Evolutionary conservation across 23 tunicate species (phyloP).

Genomic region (Styela clava): DNA sequence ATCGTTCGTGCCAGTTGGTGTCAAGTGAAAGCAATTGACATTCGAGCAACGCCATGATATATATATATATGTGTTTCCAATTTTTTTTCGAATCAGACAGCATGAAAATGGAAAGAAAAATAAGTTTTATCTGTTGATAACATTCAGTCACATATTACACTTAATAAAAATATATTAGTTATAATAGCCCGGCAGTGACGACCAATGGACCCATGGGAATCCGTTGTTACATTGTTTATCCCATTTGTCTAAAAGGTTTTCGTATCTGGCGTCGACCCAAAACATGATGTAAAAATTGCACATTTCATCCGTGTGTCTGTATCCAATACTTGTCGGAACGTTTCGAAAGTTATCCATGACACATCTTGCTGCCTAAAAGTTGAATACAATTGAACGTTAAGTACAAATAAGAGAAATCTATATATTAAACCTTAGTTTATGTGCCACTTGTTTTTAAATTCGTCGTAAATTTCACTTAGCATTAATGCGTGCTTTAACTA

Average conservation of each 20-base stretch:
- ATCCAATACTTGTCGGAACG: slow-evolving; percentile 25
- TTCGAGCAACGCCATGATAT: too few species aligned
- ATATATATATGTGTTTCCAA: too few species aligned
- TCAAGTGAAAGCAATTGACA: too few species aligned
- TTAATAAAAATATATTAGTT: background rate
- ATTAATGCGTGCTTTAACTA: too few species aligned
- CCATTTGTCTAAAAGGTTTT: background rate
- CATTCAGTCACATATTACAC: too few species aligned
- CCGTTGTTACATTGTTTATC: slow-evolving; percentile 28
- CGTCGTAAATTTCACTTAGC: too few species aligned
- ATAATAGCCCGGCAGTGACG: slow-evolving; percentile 1
- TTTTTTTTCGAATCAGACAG: too few species aligned
- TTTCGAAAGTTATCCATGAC: slow-evolving; percentile 43
- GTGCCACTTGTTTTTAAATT: too few species aligned
- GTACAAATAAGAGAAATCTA: background rate
- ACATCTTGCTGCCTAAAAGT: slow-evolving; percentile 44
- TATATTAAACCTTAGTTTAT: too few species aligned
- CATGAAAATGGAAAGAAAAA: too few species aligned
- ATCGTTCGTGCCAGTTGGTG: too few species aligned
- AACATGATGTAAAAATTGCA: slow-evolving; percentile 62
- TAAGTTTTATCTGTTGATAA: too few species aligned
- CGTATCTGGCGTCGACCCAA: slow-evolving; percentile 7
- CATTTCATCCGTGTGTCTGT: slow-evolving; percentile 56
- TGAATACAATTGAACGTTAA: background rate
- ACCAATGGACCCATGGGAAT: slow-evolving; percentile 40